These are phyloP conservation scores for Cetonia aurata DNA, from an alignment of 2,888 invertebrate species.

Conservation along the genomic window DNA sequence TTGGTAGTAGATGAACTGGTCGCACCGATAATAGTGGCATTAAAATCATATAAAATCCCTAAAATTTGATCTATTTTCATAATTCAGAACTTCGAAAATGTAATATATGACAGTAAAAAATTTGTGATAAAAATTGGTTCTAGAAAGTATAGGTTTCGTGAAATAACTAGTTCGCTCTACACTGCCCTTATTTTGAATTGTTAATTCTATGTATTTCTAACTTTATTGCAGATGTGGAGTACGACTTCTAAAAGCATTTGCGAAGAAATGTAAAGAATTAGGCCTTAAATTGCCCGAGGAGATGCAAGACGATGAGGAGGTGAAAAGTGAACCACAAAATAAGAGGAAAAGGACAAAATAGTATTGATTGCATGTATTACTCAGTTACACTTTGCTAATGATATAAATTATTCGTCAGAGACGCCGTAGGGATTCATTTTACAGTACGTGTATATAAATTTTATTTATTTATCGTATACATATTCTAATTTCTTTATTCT, in stretches of 20 bases:
- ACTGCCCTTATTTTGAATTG: too few relatives aligned
- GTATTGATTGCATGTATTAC: slow-evolving; percentile 47
- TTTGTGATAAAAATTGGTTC: too few relatives aligned
- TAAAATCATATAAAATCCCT: too few relatives aligned
- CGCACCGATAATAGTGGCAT: too few relatives aligned
- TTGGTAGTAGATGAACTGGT: too few relatives aligned
- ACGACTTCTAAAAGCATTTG: slow-evolving; percentile 78
- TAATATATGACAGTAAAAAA: too few relatives aligned
- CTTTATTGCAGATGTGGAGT: slow-evolving; percentile 76
- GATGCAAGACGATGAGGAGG: slow-evolving; percentile 59
- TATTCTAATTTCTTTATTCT: slow-evolving; percentile 19
- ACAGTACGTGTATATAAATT: slow-evolving; percentile 45
- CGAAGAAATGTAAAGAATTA: slow-evolving; percentile 78
- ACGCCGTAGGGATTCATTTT: slow-evolving; percentile 42
- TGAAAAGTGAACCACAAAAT: slow-evolving; percentile 39
- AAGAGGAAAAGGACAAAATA: slow-evolving; percentile 49
- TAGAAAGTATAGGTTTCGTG: not conserved
- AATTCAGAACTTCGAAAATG: too few relatives aligned
- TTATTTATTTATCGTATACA: slow-evolving; percentile 44
- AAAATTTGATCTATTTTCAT: too few relatives aligned
- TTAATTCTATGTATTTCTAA: too few relatives aligned
- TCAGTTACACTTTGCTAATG: slow-evolving; percentile 9
- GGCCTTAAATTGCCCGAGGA: slow-evolving; percentile 70
- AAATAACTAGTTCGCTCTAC: not conserved
- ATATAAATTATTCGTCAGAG: slow-evolving; percentile 18